Percentiles rank a stretch among this genome's conserved stretches.
phyloP scores from a whole-genome alignment of 2,888 invertebrate genomes.

The Brachylomia viminalis region DNA sequence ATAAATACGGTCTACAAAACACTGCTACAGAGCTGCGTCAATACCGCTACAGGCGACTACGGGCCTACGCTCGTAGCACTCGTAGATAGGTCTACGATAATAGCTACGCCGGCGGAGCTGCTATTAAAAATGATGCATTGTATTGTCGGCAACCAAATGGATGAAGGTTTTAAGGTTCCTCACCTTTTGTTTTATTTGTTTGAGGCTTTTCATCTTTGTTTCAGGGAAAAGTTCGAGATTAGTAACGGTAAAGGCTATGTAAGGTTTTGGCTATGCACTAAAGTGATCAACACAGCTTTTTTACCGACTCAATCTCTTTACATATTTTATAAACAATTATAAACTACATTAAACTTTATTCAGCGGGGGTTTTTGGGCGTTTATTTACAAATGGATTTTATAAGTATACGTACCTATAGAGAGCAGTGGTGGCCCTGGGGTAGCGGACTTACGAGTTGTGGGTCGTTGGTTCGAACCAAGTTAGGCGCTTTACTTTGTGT shows the following conservation, averaged over 20 bases:
- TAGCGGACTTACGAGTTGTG: too few relatives aligned
- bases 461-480: too few relatives aligned
- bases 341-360: neutral
- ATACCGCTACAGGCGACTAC: slow-evolving; percentile 40
- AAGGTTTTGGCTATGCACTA: neutral
- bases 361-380: neutral
- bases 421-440: too few relatives aligned
- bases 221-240: slow-evolving; percentile 13
- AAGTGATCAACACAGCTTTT: neutral
- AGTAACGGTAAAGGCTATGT: neutral
- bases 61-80: slow-evolving; percentile 62
- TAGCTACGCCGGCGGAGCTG: slow-evolving; percentile 65
- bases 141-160: slow-evolving; percentile 69
- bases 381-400: neutral
- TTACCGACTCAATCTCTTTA: neutral
- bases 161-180: slow-evolving; percentile 61
- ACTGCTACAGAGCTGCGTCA: slow-evolving; percentile 39
- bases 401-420: neutral
- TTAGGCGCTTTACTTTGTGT: too few relatives aligned
- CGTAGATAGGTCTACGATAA: slow-evolving; percentile 63
- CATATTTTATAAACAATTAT: neutral
- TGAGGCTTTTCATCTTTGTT: slow-evolving; percentile 45
- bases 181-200: slow-evolving; percentile 59
- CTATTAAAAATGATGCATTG: slow-evolving; percentile 75
- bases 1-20: slow-evolving; percentile 42